A percentile compares a stretch with the other conserved stretches of the same genome.
phyloP scores from a whole-genome alignment of 2,888 invertebrate species.

The Busseola fusca region DNA sequence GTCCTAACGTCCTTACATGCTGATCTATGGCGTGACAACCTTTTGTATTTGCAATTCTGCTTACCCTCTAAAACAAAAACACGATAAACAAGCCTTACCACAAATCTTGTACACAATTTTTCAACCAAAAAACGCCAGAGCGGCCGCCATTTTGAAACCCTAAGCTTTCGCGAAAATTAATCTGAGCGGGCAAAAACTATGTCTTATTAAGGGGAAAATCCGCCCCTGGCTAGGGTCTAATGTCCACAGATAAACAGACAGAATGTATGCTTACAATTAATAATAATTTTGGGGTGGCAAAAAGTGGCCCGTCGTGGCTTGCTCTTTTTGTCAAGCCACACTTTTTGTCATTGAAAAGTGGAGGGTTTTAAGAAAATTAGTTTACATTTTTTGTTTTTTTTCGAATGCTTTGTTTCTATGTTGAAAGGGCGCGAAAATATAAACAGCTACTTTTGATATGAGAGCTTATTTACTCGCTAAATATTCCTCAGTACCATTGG shows the following conservation, averaged over 20 bases:
- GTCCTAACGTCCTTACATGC: too few relatives aligned
- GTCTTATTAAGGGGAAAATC: conserved; percentile 81
- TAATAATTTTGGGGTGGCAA: conserved; percentile 84
- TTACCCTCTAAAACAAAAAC: conserved; percentile 31
- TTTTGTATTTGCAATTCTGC: conserved; percentile 31
- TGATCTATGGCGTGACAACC: background rate
- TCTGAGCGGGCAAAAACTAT: conserved; percentile 80
- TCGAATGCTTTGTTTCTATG: conserved; percentile 20
- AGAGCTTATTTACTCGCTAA: background rate
- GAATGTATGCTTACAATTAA: conserved; percentile 84
- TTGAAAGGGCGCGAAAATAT: conserved; percentile 1
- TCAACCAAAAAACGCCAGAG: conserved; percentile 65
- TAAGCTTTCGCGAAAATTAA: conserved; percentile 76
- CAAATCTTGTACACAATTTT: conserved; percentile 58
- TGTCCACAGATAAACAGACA: conserved; percentile 83
- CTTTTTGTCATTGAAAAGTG: conserved; percentile 61
- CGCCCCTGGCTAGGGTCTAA: conserved; percentile 74
- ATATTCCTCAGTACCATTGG: background rate
- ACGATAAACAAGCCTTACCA: conserved; percentile 40
- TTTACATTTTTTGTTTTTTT: conserved; percentile 50
- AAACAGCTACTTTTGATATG: background rate
- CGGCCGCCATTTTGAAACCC: conserved; percentile 64
- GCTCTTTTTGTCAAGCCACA: conserved; percentile 68
- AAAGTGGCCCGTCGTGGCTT: conserved; percentile 69
- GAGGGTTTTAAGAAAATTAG: conserved; percentile 80